Base-by-base conservation (phyloP, 1,140 invertebrate genomes). In the Aphis craccivora region DNA sequence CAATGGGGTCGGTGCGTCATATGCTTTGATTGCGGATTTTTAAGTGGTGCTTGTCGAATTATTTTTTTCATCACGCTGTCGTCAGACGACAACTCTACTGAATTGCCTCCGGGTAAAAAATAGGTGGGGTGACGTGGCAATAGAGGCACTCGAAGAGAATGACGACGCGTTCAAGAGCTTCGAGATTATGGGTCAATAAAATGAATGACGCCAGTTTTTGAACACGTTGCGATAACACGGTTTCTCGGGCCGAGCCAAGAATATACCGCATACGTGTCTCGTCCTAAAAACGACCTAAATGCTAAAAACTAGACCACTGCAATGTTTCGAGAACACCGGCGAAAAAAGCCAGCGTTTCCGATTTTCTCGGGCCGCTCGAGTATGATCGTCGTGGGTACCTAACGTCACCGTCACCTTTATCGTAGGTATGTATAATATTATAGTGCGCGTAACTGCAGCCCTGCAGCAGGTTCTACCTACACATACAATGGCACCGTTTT, bases 21-120 rank as follows among this genome's bases (percentile, higher is more conserved):
- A 43, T 51, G 90, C 90, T 91, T 91, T 91, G 90, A 83, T 91
- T 91, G 90, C 90, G 90, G n/a, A 91, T 91, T 91, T 91, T 91
- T 6, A 48, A 91, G 90, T 91, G 90, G 60, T 81, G 67, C 90
- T 83, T 60, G 53, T 90, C 48, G 37, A 55, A 90, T 90, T 90
- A 55, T 90, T 43, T 90, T 90, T 88, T 43, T 90, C 40, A 60
- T 67, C 40, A 89, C 51, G 87, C 35, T 55, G 48, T 89, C 87
- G 87, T 55, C 35, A 37, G n/a, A 53, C 53, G 51, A 89, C 86
- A 23, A 88, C 35, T 51, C 48, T 51, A 25, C 35, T 53, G 87
- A 89, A 89, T 37, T 35, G 9, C 25, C 48, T 22, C 87, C 20
- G 86, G 43, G 48, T 48, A 22, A 53, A 48, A 53, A 53, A 8